Base-by-base conservation (phyloP, 64 coral and sea anemone genomes). In the Platygyra sinensis region DNA sequence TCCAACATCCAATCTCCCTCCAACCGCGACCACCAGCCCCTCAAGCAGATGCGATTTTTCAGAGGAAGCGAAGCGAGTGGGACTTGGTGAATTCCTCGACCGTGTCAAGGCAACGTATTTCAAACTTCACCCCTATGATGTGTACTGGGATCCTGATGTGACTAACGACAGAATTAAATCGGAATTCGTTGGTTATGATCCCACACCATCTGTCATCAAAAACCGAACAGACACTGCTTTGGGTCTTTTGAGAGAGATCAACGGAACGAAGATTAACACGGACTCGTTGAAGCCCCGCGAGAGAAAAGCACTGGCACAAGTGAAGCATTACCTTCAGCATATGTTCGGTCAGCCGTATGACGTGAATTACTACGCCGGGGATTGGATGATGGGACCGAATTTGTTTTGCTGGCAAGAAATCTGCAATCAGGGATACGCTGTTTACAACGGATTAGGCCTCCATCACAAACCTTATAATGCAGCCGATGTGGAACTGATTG, bases 401-500 rank as follows among this genome's bases (percentile, higher is more conserved):
- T 57, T 79, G 39, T 92, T 87, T 32, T 92, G 90, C 54, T 72
- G 24, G 81, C 90, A 92, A 12, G 16, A 54, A 22, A 69, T 87
- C 4, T 92, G 90, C 22, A 9, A 20, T 18, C 38, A 50, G 3
- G 27, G 64, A 15, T 67, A 50, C 25, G 60, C 64, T 27, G 52
- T 86, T 33, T 8, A 71, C 11, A 63, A 31, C 22, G 17, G 10
- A n/a, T 29, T 86, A 30, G 65, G 46, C 11, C 52, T 83, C 8
- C 72, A 97, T 67, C 83, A 71, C 62, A 93, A 90, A 72, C 95
- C 95, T 0, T 67, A 85, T 14, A 75, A 49, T 25, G 46, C 91
- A 25, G 2, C 28, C 0, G 95, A 91, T 1, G 86, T 91, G 30
- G 61, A 94, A 62, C 63, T 46, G 15, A 87, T 92, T 14, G 62